These are phyloP conservation scores for Hippasteria phrygiana DNA, from an alignment of 53 echinoderm and acorn worm genomes.

Conservation along the genomic window DNA sequence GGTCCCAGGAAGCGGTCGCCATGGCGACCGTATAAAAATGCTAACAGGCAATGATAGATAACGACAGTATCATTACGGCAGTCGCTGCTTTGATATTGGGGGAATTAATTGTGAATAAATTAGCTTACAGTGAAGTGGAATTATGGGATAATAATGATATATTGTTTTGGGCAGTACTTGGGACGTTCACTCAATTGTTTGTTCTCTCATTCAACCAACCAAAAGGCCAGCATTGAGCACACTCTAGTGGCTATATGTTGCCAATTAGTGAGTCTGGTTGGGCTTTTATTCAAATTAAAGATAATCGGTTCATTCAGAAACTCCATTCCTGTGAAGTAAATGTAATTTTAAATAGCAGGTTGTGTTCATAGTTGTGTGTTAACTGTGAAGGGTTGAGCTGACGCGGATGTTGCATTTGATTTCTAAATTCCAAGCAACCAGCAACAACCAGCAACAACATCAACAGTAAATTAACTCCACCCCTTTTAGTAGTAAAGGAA, in stretches of 20 bases:
- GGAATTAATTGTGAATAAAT: constrained; percentile 69
- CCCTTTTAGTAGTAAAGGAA: not conserved
- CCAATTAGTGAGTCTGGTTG: not conserved
- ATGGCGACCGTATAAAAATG: constrained; percentile 31
- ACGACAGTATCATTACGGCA: constrained; percentile 60
- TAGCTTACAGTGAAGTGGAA: constrained; percentile 56
- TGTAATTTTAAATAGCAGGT: not conserved
- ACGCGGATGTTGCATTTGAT: too few relatives aligned
- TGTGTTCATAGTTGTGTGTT: not conserved
- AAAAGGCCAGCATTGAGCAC: not conserved
- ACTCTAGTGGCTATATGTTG: not conserved
- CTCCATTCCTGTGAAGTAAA: not conserved
- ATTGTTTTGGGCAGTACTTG: constrained; percentile 29
- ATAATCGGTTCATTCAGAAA: not conserved
- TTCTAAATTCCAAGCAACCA: too few relatives aligned
- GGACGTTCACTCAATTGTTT: constrained; percentile 42
- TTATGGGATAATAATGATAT: constrained; percentile 64
- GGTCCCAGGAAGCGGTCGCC: constrained; percentile 23
- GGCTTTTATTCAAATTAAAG: constrained; percentile 22
- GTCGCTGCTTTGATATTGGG: constrained; percentile 66
- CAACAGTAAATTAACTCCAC: not conserved
- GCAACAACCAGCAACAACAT: not conserved
- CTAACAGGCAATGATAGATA: constrained; percentile 59
- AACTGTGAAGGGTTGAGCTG: not conserved
- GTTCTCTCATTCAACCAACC: constrained; percentile 2